Percentiles rank a stretch among this genome's conserved stretches.
These are phyloP conservation scores for Callochromis pleurospilus DNA, from an alignment of 2,113 vertebrate genomes.

Conservation along the genomic window DNA sequence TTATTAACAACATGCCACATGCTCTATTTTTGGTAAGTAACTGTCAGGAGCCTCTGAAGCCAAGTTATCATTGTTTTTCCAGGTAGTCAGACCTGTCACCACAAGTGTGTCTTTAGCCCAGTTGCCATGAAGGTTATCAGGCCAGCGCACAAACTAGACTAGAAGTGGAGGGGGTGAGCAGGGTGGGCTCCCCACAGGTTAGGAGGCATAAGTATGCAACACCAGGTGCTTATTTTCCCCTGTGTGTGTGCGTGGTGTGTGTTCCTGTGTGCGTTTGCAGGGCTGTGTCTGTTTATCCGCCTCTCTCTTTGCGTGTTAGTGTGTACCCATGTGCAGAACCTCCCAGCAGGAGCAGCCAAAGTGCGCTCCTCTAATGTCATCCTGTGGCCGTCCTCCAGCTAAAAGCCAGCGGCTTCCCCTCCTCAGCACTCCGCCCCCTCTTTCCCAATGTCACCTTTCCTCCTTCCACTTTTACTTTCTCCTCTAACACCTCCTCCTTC, in stretches of 20 bases:
- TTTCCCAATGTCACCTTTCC: constrained; percentile 66
- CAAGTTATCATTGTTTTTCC: constrained; percentile 59
- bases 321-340: constrained; percentile 10
- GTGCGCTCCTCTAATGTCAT: constrained; percentile 60
- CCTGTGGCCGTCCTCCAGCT: constrained; percentile 63
- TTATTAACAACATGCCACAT: constrained; percentile 10
- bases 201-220: constrained; percentile 59
- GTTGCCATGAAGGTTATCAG: constrained; percentile 69
- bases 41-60: constrained; percentile 5
- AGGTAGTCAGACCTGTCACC: constrained; percentile 40
- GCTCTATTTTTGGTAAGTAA: not conserved
- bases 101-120: constrained; percentile 49
- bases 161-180: constrained; percentile 24
- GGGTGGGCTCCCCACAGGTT: constrained; percentile 59
- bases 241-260: not conserved
- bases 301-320: constrained; percentile 8
- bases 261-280: not conserved
- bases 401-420: constrained; percentile 53
- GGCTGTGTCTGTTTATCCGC: constrained; percentile 20
- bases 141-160: constrained; percentile 33
- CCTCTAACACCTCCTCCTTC: not conserved
- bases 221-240: constrained; percentile 25
- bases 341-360: constrained; percentile 65
- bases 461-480: constrained; percentile 35
- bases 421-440: constrained; percentile 12